A percentile compares a stretch with the other conserved stretches of the same genome.
Conservation (phyloP, 1,140 invertebrate species). For the Heterodera carotae region DNA sequence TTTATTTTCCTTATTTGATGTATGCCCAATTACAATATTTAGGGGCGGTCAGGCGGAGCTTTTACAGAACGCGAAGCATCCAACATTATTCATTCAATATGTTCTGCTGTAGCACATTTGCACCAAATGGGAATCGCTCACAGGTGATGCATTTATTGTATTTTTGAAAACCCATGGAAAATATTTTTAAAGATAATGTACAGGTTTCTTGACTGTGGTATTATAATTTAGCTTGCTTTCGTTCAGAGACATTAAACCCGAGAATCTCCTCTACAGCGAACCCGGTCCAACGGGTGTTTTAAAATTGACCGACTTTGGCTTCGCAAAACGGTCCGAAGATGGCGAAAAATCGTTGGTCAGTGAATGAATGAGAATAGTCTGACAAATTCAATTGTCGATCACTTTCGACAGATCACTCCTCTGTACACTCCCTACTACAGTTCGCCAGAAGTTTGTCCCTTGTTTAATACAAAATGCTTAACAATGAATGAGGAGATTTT, state of each 20-base stretch:
- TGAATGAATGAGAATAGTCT: background rate
- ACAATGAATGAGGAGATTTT: too few species aligned
- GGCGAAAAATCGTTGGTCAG: slow-evolving; percentile 63
- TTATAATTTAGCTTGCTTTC: slow-evolving; percentile 71
- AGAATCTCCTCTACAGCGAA: slow-evolving; percentile 70
- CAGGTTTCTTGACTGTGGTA: slow-evolving; percentile 86
- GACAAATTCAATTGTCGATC: background rate
- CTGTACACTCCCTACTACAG: slow-evolving; percentile 47
- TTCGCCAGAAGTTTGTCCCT: slow-evolving; percentile 45
- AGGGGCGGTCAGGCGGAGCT: slow-evolving; percentile 52
- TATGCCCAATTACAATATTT: too few species aligned
- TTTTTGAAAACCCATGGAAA: slow-evolving; percentile 20
- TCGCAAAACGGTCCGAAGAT: slow-evolving; percentile 54
- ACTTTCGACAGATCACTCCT: slow-evolving; percentile 33
- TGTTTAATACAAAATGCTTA: slow-evolving; percentile 5
- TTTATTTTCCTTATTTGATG: slow-evolving; percentile 6
- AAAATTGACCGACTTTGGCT: slow-evolving; percentile 77
- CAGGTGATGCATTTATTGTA: too few species aligned
- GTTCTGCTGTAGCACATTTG: slow-evolving; percentile 86
- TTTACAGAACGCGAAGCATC: slow-evolving; percentile 74
- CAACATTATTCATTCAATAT: slow-evolving; percentile 92
- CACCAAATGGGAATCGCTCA: slow-evolving; percentile 83
- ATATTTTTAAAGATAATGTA: too few species aligned
- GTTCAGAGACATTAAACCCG: slow-evolving; percentile 59
- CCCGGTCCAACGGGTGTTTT: slow-evolving; percentile 73